Evolutionary conservation across 2,113 vertebrate species (phyloP).

Genomic region (Eidolon helvum): DNA sequence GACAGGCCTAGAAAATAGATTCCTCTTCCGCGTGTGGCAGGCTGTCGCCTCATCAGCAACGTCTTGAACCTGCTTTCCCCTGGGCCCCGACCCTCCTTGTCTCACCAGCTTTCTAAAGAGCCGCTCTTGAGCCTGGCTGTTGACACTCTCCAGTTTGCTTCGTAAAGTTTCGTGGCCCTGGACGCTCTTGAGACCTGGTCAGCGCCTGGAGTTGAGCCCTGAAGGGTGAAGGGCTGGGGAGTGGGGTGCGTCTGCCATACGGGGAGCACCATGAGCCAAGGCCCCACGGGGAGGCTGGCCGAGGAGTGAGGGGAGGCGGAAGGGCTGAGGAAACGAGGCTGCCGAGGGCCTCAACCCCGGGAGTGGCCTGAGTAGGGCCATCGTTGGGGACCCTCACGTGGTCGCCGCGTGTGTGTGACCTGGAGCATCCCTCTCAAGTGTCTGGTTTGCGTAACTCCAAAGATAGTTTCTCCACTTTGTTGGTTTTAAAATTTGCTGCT

Average conservation of each 20-base stretch:
- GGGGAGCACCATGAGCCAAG: neutral
- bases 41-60: fast-evolving
- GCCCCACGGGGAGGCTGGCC: neutral
- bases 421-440: fast-evolving
- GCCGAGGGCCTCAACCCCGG: neutral
- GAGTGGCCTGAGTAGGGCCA: neutral
- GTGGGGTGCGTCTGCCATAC: neutral
- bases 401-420: too few relatives aligned
- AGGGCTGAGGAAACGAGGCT: neutral
- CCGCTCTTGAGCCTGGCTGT: neutral
- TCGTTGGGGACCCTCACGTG: fast-evolving
- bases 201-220: neutral
- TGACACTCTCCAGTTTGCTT: too few relatives aligned
- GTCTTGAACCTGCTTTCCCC: neutral
- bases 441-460: neutral
- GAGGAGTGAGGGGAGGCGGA: fast-evolving
- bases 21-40: neutral
- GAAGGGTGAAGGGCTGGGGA: neutral
- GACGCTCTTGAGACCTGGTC: neutral
- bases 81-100: neutral
- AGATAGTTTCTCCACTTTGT: neutral
- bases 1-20: fast-evolving
- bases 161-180: fast-evolving
- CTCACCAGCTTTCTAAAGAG: neutral
- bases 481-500: too few relatives aligned